Conservation (phyloP, 2,113 vertebrate species). For the Strix aluco region DNA sequence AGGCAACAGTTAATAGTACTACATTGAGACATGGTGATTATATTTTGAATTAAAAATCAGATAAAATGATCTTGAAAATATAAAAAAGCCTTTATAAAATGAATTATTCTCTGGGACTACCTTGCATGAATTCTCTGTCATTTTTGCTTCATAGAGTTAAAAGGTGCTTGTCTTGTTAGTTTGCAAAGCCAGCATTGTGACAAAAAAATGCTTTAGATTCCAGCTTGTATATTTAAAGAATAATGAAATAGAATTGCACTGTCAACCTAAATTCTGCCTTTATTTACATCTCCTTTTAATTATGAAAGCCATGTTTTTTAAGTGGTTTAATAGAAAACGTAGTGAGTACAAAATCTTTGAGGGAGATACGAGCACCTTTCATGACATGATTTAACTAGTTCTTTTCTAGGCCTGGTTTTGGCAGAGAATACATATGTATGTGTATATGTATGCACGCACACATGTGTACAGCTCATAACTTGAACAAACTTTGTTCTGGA, state of each 20-base stretch:
- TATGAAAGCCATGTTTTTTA: neutral
- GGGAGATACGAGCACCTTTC: neutral
- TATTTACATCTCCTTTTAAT: neutral
- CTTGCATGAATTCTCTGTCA: neutral
- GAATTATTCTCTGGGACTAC: neutral
- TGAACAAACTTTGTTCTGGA: neutral
- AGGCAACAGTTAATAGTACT: neutral
- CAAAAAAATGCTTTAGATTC: neutral
- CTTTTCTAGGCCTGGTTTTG: neutral
- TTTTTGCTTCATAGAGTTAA: neutral
- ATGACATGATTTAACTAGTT: neutral
- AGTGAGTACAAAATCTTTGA: neutral
- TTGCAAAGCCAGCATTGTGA: neutral
- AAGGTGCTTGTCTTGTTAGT: neutral
- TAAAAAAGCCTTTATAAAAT: neutral
- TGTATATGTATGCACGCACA: neutral
- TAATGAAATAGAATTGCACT: neutral
- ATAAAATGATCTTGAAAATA: neutral
- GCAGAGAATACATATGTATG: neutral
- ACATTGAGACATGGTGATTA: neutral
- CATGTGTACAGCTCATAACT: neutral
- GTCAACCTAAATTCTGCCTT: neutral
- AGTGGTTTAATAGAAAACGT: neutral
- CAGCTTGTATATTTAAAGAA: neutral
- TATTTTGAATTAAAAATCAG: neutral